These are phyloP conservation scores for Falco berigora DNA, from an alignment of 2,797 vertebrate species.

Conservation along the genomic window DNA sequence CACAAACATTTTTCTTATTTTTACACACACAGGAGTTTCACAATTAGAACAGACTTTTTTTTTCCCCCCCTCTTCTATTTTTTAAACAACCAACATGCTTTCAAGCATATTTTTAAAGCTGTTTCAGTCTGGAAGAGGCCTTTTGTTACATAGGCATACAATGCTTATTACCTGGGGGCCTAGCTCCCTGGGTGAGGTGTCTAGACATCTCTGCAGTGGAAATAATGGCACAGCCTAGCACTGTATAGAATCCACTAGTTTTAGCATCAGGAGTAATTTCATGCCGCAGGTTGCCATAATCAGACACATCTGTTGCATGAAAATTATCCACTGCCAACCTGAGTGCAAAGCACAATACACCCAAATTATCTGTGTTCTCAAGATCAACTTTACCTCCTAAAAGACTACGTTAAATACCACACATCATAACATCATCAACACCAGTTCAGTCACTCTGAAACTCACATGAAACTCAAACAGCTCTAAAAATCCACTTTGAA, in stretches of 20 bases:
- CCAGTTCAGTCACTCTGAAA: neutral
- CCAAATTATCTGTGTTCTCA: neutral
- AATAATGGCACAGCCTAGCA: neutral
- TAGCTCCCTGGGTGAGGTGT: conserved; percentile 6
- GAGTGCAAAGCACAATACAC: neutral
- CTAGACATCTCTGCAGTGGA: conserved; percentile 35
- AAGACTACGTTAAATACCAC: neutral
- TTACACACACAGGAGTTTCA: neutral
- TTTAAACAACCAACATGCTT: neutral
- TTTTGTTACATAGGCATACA: neutral
- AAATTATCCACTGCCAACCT: neutral
- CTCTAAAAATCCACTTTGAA: neutral
- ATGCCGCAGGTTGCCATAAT: neutral
- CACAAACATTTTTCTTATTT: neutral
- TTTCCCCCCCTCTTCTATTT: neutral
- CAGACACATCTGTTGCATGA: conserved; percentile 23
- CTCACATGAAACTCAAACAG: neutral
- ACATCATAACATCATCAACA: neutral
- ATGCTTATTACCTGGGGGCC: neutral
- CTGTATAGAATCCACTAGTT: neutral
- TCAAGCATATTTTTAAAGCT: neutral
- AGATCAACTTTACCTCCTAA: neutral
- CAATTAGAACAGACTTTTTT: neutral
- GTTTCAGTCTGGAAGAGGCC: neutral
- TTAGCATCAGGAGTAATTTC: neutral